Evolutionary conservation across 2,888 invertebrate genomes (phyloP).

Genomic region (Muscina levida): DNA sequence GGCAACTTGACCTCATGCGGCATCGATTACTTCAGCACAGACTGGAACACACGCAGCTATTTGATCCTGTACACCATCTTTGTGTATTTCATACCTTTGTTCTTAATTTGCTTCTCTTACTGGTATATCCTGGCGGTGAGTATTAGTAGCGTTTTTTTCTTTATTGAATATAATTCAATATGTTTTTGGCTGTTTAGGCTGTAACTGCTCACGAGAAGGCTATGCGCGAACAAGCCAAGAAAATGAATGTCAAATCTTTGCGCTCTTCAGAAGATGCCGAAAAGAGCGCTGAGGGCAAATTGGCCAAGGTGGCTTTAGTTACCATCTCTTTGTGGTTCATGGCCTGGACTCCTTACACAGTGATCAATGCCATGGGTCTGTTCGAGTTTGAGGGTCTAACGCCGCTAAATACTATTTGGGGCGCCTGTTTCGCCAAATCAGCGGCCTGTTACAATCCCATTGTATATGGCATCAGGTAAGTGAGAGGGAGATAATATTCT

Average conservation of each 20-base stretch:
- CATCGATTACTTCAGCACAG: constrained; percentile 90
- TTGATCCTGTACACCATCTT: constrained; percentile 88
- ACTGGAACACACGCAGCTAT: constrained; percentile 89
- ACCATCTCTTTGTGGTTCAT: too few relatives aligned
- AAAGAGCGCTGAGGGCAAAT: too few relatives aligned
- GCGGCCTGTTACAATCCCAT: too few relatives aligned
- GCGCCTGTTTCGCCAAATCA: too few relatives aligned
- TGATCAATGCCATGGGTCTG: constrained; percentile 90
- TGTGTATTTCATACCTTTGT: constrained; percentile 88
- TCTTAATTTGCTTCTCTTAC: constrained; percentile 90
- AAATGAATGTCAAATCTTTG: too few relatives aligned
- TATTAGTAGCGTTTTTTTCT: constrained; percentile 87
- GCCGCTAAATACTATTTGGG: constrained; percentile 90
- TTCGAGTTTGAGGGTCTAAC: constrained; percentile 87
- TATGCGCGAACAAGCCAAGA: too few relatives aligned
- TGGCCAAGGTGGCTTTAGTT: too few relatives aligned
- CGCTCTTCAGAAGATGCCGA: too few relatives aligned
- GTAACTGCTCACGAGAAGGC: too few relatives aligned
- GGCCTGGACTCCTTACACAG: constrained; percentile 94
- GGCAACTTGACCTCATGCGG: constrained; percentile 97
- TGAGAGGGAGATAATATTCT: too few relatives aligned
- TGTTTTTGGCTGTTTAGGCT: constrained; percentile 81
- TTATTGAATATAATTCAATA: too few relatives aligned
- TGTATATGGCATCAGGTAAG: too few relatives aligned
- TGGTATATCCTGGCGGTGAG: constrained; percentile 87